phyloP scores from a whole-genome alignment of 92 coral and sea anemone species.

The Micromussa lordhowensis region DNA sequence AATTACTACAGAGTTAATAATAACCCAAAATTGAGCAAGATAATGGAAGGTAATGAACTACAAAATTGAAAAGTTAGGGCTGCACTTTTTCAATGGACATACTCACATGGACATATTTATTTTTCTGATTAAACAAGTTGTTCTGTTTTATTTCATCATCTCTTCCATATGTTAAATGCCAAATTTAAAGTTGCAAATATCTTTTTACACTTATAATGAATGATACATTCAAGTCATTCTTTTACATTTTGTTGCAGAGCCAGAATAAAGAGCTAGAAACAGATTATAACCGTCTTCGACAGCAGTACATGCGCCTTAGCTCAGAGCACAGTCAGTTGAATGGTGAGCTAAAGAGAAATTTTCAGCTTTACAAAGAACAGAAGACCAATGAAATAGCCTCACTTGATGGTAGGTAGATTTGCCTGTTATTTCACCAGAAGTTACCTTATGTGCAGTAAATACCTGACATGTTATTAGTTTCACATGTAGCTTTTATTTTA shows the following conservation, averaged over 20 bases:
- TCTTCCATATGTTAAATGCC: neutral
- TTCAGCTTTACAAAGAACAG: constrained; percentile 66
- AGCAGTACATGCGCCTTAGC: constrained; percentile 80
- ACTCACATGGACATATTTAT: no score
- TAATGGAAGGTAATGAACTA: no score
- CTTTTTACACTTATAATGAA: neutral
- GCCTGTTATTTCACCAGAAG: neutral
- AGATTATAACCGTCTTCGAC: constrained; percentile 76
- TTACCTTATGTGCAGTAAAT: no score
- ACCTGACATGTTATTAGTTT: neutral
- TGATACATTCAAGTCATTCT: no score
- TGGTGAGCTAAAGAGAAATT: constrained; percentile 50
- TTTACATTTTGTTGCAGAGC: constrained; percentile 46
- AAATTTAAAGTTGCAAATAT: neutral
- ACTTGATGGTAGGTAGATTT: constrained; percentile 64
- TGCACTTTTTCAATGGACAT: no score
- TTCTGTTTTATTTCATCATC: no score
- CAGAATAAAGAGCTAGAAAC: constrained; percentile 71
- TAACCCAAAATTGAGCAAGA: no score
- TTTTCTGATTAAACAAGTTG: no score
- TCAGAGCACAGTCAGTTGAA: constrained; percentile 66
- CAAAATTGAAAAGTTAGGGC: no score
- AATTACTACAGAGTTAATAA: no score
- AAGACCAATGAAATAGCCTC: constrained; percentile 68
- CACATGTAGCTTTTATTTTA: neutral